Evolutionary conservation across 30 jellyfish, hydroid and myxozoan species (phyloP), one percentile per base, ranked within the genome.

Genomic region (Chironex yamaguchii): DNA sequence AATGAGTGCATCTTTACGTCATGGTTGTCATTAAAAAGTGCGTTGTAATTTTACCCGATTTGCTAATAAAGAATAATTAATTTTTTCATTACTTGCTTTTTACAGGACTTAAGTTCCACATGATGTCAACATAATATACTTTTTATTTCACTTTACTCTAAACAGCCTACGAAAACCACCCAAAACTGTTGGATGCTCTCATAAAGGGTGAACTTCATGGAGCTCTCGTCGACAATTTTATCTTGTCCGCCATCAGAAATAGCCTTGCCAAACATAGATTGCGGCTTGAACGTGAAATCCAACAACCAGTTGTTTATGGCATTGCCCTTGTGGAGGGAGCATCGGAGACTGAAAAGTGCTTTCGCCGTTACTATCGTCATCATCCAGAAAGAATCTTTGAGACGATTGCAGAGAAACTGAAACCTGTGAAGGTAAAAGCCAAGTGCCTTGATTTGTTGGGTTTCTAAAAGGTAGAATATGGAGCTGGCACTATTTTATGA

Each of bases 291-390:
- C 86, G 96, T 17, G 98, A 93, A 52, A 77, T 93, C 28, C 93
- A 87, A 17, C 82, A 93, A 67, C 93, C 98, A 31, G 90, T 93
- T 49, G 88, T 90, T 67, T 93, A 93, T 49, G 98, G 98, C 4
- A 49, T 79, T 42, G 98, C 92, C 0, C 49, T 93, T 33, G 68
- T 90, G 3, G 32, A 73, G 29, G 75, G 75, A 66, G 75, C 98
- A 0, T n/a, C 89, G 0, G 29, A 81, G 12, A 76, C 79, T 6
- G 98, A 93, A 72, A 87, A 86, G 23, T 93, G 98, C 64, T 93
- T 93, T 67, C 54, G 98, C 20, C 81, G 62, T 35, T 93, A 81
- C 64, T 49, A 81, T 22, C 95, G 86, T 42, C 91, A 88, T 65
- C 69, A 87, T 63, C 98, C 98, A 14, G 93, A 87, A 29, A 86